phyloP scores from a whole-genome alignment of 2,113 vertebrate species.

The Vulpes vulpes region DNA sequence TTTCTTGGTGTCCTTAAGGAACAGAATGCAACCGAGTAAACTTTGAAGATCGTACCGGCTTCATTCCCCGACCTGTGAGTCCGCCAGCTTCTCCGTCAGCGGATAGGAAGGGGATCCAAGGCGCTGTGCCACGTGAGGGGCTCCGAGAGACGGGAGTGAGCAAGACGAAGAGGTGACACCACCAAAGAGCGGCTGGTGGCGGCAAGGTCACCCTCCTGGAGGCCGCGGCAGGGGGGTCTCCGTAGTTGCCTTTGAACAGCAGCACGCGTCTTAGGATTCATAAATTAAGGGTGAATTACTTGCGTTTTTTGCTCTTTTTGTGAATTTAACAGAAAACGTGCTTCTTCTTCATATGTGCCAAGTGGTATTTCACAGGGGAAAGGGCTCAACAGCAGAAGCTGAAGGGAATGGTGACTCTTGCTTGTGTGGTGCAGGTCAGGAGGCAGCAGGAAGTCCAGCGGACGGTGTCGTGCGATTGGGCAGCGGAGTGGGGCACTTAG shows the following conservation, averaged over 20 bases:
- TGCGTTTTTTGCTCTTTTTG: constrained; percentile 43
- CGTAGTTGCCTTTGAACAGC: too few relatives aligned
- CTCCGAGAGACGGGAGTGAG: too few relatives aligned
- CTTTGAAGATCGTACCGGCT: not conserved
- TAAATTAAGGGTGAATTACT: not conserved
- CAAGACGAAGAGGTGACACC: too few relatives aligned
- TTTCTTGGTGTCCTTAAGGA: constrained; percentile 28
- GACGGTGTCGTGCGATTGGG: not conserved
- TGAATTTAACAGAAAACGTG: constrained; percentile 11
- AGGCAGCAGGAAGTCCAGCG: not conserved
- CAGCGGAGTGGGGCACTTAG: not conserved
- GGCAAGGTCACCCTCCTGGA: too few relatives aligned
- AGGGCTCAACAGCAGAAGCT: not conserved
- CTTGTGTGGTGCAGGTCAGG: not conserved
- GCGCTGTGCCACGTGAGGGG: not conserved
- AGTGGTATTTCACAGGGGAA: not conserved
- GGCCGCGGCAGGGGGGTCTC: too few relatives aligned
- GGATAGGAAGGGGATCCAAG: not conserved
- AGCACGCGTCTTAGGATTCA: not conserved
- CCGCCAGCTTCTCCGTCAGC: not conserved
- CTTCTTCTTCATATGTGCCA: not conserved
- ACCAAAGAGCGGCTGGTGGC: too few relatives aligned
- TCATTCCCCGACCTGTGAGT: not conserved
- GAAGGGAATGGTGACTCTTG: not conserved
- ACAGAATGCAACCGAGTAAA: not conserved